Conservation (phyloP, 1,140 invertebrate genomes). For the Plectrocnemia conspersa region DNA sequence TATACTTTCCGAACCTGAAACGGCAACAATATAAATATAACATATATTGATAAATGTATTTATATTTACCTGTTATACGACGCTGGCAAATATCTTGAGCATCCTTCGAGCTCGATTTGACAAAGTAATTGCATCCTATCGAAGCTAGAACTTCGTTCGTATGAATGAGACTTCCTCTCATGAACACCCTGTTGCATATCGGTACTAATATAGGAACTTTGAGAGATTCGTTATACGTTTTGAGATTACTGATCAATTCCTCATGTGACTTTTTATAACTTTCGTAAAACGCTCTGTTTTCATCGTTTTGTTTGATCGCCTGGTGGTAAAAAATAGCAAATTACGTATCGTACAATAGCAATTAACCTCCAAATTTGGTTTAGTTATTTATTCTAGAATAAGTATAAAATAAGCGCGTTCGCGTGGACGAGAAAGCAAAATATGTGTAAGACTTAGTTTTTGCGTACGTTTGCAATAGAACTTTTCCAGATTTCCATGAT, state of each 20-base stretch:
- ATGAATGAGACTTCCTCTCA: constrained; percentile 65
- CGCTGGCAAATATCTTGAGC: constrained; percentile 58
- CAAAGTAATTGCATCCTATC: constrained; percentile 70
- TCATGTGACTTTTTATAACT: constrained; percentile 40
- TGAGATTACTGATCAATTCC: constrained; percentile 40
- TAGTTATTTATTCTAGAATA: too few relatives aligned
- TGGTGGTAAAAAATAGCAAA: constrained; percentile 36
- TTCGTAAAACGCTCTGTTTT: constrained; percentile 42
- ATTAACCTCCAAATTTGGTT: too few relatives aligned
- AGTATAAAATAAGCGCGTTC: neutral
- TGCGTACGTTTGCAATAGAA: constrained; percentile 9
- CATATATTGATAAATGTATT: constrained; percentile 10
- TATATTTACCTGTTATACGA: constrained; percentile 55
- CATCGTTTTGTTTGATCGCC: constrained; percentile 42
- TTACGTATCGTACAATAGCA: too few relatives aligned
- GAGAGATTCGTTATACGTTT: constrained; percentile 41
- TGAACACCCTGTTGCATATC: constrained; percentile 61
- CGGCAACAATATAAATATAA: constrained; percentile 19
- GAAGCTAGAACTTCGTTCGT: constrained; percentile 72
- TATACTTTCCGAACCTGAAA: constrained; percentile 52
- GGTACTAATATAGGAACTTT: constrained; percentile 57
- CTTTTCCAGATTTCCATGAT: constrained; percentile 7
- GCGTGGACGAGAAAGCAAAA: neutral
- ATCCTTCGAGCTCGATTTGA: constrained; percentile 63
- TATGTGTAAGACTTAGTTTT: neutral